Conservation (phyloP, 2,888 invertebrate genomes). For the Caenorhabditis japonica region DNA sequence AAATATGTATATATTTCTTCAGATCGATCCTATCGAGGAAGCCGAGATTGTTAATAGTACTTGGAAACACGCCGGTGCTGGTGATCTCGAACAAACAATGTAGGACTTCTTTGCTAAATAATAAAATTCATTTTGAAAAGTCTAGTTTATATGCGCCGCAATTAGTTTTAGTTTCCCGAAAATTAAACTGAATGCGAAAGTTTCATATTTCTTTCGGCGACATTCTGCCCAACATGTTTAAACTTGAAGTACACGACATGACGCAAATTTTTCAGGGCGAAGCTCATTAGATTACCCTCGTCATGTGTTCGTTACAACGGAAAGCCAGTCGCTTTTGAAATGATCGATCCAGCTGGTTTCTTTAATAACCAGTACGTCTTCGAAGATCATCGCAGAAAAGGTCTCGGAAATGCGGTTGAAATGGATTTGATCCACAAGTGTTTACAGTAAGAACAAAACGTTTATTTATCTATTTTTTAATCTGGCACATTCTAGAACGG, state of each 20-base stretch:
- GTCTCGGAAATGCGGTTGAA: conserved; percentile 62
- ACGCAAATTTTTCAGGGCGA: conserved; percentile 56
- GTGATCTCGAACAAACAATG: conserved; percentile 64
- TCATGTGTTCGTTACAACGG: conserved; percentile 56
- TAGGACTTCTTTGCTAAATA: conserved; percentile 19
- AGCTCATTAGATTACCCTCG: conserved; percentile 55
- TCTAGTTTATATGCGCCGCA: too few relatives aligned
- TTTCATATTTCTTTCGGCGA: too few relatives aligned
- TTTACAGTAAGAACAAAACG: conserved; percentile 27
- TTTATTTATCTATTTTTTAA: not conserved
- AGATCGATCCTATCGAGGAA: conserved; percentile 58
- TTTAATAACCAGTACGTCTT: conserved; percentile 63
- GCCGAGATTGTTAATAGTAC: conserved; percentile 60
- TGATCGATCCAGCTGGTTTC: conserved; percentile 63
- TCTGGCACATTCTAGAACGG: conserved; percentile 29
- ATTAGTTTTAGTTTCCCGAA: too few relatives aligned
- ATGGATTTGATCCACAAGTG: conserved; percentile 55
- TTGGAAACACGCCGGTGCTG: conserved; percentile 60
- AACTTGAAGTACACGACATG: too few relatives aligned
- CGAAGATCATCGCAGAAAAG: conserved; percentile 59
- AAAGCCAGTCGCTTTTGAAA: conserved; percentile 62
- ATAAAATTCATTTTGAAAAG: too few relatives aligned
- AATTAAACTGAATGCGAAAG: too few relatives aligned
- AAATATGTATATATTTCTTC: conserved; percentile 4
- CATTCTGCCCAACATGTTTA: too few relatives aligned